Evolutionary conservation across 2,888 invertebrate species (phyloP).

Genomic region (Pyrrhia umbra): DNA sequence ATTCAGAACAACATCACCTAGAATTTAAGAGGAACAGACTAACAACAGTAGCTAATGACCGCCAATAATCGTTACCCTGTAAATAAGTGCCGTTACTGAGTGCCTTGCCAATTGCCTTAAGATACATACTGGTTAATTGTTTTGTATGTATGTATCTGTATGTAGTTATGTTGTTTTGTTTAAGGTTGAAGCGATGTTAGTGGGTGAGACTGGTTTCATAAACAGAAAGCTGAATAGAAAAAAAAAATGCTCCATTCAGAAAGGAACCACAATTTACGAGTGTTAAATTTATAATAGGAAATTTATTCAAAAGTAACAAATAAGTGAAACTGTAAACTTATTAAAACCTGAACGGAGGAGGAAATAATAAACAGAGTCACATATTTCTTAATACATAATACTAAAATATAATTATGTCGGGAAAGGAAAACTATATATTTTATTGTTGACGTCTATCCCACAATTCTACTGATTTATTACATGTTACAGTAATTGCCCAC

Average conservation of each 20-base stretch:
- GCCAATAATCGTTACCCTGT: constrained; percentile 85
- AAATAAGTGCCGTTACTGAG: constrained; percentile 80
- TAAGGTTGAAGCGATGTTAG: constrained; percentile 18
- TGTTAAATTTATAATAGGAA: too few species aligned
- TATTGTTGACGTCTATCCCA: constrained; percentile 38
- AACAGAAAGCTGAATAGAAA: too few species aligned
- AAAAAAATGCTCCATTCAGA: too few species aligned
- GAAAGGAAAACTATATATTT: constrained; percentile 42
- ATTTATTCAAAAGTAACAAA: background rate
- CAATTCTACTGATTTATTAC: constrained; percentile 50
- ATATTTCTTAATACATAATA: constrained; percentile 10
- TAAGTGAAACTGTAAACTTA: background rate
- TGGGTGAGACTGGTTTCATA: constrained; percentile 21
- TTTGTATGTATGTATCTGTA: constrained; percentile 35
- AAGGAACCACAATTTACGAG: too few species aligned
- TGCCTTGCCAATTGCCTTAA: constrained; percentile 79
- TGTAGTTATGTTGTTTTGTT: constrained; percentile 38
- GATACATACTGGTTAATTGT: constrained; percentile 78
- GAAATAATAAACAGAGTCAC: background rate
- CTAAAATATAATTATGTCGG: constrained; percentile 30
- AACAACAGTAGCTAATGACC: constrained; percentile 80
- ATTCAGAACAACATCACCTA: constrained; percentile 72
- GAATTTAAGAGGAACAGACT: constrained; percentile 70
- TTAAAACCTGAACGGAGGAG: background rate
- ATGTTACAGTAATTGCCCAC: constrained; percentile 51